phyloP scores from a whole-genome alignment of 2,888 invertebrate genomes.

The Cheilosia grossa region DNA sequence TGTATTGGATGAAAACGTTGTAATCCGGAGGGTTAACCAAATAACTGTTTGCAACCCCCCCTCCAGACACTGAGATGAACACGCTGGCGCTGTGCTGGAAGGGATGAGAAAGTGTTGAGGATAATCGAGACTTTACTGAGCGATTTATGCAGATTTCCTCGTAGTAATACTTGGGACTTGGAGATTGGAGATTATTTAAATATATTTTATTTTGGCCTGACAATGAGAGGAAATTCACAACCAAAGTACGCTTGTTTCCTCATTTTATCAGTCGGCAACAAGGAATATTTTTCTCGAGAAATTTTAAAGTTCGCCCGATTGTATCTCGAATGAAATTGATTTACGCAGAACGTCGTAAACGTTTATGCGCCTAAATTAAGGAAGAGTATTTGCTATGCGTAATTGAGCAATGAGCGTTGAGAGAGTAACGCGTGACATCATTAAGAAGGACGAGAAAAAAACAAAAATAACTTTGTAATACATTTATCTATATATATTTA shows the following conservation, averaged over 20 bases:
- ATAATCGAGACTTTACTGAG: slow-evolving; percentile 67
- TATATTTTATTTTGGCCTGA: slow-evolving; percentile 43
- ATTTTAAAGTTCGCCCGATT: slow-evolving; percentile 27
- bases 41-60: slow-evolving; percentile 44
- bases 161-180: slow-evolving; percentile 50
- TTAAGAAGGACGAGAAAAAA: not conserved
- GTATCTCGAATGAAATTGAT: slow-evolving; percentile 26
- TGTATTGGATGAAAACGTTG: slow-evolving; percentile 64
- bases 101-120: slow-evolving; percentile 35
- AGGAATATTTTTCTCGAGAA: not conserved
- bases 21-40: slow-evolving; percentile 66
- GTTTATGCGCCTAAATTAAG: not conserved
- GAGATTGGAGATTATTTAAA: slow-evolving; percentile 46
- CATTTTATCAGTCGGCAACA: not conserved
- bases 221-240: slow-evolving; percentile 2
- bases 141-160: slow-evolving; percentile 69
- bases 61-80: not conserved
- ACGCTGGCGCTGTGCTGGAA: not conserved
- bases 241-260: not conserved
- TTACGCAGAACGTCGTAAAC: slow-evolving; percentile 21
- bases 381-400: not conserved
- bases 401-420: not conserved
- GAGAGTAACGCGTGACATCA: not conserved
- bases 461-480: not conserved
- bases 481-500: no score